Evolutionary conservation across 1,140 invertebrate genomes (phyloP), one percentile per base, ranked within the genome.

Genomic region (Battus philenor): DNA sequence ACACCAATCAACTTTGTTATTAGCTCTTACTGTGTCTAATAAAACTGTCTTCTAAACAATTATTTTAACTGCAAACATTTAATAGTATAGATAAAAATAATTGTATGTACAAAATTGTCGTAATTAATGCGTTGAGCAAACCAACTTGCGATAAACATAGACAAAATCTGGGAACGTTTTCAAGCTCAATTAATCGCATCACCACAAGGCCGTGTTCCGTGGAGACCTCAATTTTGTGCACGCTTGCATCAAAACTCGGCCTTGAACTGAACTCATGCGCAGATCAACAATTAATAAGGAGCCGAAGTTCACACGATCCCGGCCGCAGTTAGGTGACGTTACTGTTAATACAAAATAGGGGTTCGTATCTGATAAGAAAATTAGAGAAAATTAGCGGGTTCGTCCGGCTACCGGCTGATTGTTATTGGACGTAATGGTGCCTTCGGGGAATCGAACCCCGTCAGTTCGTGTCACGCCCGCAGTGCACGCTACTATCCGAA

Each of bases 291-390:
- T 80, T 77, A 69, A 65, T 53, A 75, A 58, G 22, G 58, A 55
- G 63, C 44, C 55, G 46, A 58, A 50, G 60, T 82, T 82, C 78
- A 67, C 78, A 82, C 78, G 76, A 68, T 68, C 50, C 31, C 26
- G 36, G 32, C 54, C 59, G 70, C 71, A 68, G 67, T 75, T 78
- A 70, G 27, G 18, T 38, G 47, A 55, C 50, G 60, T 66, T 68
- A 67, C 64, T 59, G 61, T 59, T 64, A 56, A 41, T 33, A 56
- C 59, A 71, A 64, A 65, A 77, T 68, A 58, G 68, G 62, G 50
- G 33, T 62, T 67, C 60, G 68, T 53, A 70, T 82, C 75, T 83
- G 79, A 80, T 83, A 78, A 68, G 78, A 82, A 82, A 82, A 82
- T 82, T 80, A 80, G 72, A 71, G 74, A 80, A 80, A 80, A 83